A percentile compares a stretch with the other conserved stretches of the same genome.
Conservation (phyloP, 2,888 invertebrate species). For the Drosophila colorata region DNA sequence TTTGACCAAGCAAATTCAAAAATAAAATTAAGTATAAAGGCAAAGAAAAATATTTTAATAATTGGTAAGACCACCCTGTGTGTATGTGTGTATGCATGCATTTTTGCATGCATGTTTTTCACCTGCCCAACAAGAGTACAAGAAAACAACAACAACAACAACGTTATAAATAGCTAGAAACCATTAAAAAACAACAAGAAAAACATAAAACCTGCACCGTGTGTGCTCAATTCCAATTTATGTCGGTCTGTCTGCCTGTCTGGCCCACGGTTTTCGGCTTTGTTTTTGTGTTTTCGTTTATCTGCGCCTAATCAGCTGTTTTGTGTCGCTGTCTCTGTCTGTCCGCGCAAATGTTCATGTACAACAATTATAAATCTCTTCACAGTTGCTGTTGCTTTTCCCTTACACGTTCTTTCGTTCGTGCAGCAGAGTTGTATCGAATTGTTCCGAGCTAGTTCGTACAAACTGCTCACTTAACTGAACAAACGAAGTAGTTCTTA, state of each 20-base stretch:
- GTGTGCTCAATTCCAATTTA: conserved; percentile 55
- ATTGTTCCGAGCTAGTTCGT: too few relatives aligned
- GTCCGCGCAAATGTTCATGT: conserved; percentile 5
- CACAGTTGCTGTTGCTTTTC: background rate
- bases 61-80: too few relatives aligned
- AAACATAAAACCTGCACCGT: conserved; percentile 24
- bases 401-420: background rate
- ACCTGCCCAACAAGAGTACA: conserved; percentile 39
- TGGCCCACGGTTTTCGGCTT: conserved; percentile 22
- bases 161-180: conserved; percentile 53
- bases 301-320: conserved; percentile 49
- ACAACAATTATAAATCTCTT: conserved; percentile 11
- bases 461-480: too few relatives aligned
- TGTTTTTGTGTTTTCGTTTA: conserved; percentile 30
- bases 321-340: conserved; percentile 9
- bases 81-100: conserved; percentile 18
- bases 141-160: conserved; percentile 20
- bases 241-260: conserved; percentile 1
- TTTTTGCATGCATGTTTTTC: conserved; percentile 42
- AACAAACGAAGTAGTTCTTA: too few relatives aligned
- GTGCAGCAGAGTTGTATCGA: too few relatives aligned
- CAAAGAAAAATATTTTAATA: too few relatives aligned
- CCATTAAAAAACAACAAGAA: conserved; percentile 19
- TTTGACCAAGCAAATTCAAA: too few relatives aligned
- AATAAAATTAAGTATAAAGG: too few relatives aligned